phyloP scores from a whole-genome alignment of 2,888 invertebrate species.

The Hymenopus coronatus region DNA sequence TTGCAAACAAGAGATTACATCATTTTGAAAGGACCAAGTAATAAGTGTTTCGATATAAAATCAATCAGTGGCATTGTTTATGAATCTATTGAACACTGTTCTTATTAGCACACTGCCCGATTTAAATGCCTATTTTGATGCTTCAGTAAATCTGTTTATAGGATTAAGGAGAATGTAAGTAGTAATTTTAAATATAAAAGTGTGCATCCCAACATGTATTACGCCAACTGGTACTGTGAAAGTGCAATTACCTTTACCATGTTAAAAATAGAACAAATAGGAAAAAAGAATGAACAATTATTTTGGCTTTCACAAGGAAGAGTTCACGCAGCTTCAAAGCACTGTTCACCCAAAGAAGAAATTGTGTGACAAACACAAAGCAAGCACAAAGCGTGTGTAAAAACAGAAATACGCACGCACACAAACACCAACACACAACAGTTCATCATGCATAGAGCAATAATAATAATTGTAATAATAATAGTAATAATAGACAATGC shows the following conservation, averaged over 20 bases:
- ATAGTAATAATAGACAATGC: not conserved
- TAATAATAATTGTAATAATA: not conserved
- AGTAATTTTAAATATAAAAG: not conserved
- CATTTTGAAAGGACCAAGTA: too few relatives aligned
- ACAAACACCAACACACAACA: not conserved
- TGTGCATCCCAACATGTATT: not conserved
- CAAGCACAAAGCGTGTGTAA: not conserved
- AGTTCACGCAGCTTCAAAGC: not conserved
- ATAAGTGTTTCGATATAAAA: too few relatives aligned
- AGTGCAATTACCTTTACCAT: not conserved
- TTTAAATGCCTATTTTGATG: not conserved
- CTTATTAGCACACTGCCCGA: too few relatives aligned
- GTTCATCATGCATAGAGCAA: not conserved
- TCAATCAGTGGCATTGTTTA: too few relatives aligned
- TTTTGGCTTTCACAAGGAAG: not conserved
- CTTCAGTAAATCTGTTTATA: not conserved
- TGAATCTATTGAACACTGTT: too few relatives aligned
- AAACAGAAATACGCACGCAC: not conserved
- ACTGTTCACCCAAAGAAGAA: not conserved
- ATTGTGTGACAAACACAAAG: not conserved
- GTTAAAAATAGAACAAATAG: not conserved
- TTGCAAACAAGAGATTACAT: too few relatives aligned
- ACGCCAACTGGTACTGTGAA: not conserved
- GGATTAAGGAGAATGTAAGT: not conserved
- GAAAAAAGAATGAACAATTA: not conserved